These are phyloP conservation scores for Carcina quercana DNA, from an alignment of 2,888 invertebrate species.

Conservation along the genomic window DNA sequence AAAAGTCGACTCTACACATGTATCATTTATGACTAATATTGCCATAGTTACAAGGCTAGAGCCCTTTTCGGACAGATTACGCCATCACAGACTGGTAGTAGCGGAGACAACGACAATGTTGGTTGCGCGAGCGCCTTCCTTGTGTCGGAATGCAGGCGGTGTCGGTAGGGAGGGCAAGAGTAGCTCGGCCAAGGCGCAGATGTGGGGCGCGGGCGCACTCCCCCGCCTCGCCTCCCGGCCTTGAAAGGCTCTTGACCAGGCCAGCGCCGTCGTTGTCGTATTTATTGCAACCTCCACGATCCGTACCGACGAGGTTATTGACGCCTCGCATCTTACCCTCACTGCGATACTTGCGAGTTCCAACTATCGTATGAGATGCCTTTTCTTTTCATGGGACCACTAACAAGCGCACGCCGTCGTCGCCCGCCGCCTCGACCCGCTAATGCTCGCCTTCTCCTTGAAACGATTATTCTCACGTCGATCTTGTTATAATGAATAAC, in stretches of 20 bases:
- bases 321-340: slow-evolving; percentile 50
- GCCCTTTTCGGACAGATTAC: slow-evolving; percentile 13
- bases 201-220: slow-evolving; percentile 57
- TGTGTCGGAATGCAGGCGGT: slow-evolving; percentile 53
- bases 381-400: slow-evolving; percentile 52
- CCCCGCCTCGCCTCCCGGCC: slow-evolving; percentile 70
- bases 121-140: slow-evolving; percentile 28
- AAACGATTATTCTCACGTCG: slow-evolving; percentile 65
- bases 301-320: slow-evolving; percentile 71
- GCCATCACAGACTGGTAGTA: slow-evolving; percentile 11
- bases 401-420: slow-evolving; percentile 30
- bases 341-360: slow-evolving; percentile 33
- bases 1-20: too few relatives aligned
- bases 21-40: too few relatives aligned
- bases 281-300: slow-evolving; percentile 73
- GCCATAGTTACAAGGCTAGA: not conserved
- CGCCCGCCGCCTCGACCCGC: slow-evolving; percentile 26
- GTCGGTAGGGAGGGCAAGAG: slow-evolving; percentile 52
- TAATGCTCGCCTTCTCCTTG: slow-evolving; percentile 59
- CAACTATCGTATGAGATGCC: too few relatives aligned
- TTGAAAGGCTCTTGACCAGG: slow-evolving; percentile 75
- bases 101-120: slow-evolving; percentile 2
- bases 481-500: slow-evolving; percentile 63
- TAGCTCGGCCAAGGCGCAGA: slow-evolving; percentile 48
- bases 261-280: slow-evolving; percentile 66